phyloP scores from a whole-genome alignment of 1,140 invertebrate species.

The Dufourea novaeangliae region DNA sequence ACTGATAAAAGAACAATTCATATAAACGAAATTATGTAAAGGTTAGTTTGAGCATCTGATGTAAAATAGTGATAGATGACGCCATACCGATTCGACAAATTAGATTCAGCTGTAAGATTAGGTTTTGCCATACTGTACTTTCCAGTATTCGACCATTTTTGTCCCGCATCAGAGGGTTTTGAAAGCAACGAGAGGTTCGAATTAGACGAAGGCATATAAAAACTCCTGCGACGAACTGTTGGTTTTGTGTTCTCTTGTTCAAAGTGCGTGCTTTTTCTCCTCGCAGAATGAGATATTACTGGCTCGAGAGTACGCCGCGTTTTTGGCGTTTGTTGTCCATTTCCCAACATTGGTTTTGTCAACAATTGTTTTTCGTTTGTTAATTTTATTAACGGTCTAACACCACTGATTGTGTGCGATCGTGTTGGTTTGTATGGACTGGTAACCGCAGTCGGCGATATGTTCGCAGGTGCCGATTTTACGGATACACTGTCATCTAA shows the following conservation, averaged over 20 bases:
- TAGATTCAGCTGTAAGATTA: not conserved
- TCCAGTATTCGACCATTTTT: not conserved
- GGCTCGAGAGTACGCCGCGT: not conserved
- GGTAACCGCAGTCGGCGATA: not conserved
- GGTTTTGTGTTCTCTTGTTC: not conserved
- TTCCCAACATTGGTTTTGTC: not conserved
- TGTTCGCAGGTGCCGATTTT: conserved; percentile 10
- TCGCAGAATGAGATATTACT: not conserved
- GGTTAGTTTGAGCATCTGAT: not conserved
- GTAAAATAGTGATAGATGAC: not conserved
- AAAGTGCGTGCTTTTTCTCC: not conserved
- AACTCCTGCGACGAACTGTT: conserved; percentile 1
- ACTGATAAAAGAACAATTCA: not conserved
- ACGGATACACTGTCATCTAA: conserved; percentile 1
- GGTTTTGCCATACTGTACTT: not conserved
- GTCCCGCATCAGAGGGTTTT: not conserved
- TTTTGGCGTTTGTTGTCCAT: not conserved
- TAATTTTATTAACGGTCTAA: not conserved
- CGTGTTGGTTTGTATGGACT: not conserved
- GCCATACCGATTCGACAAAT: not conserved
- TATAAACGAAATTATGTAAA: not conserved
- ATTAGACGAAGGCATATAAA: conserved; percentile 14
- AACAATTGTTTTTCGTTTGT: not conserved
- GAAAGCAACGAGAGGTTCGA: not conserved
- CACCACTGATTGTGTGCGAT: not conserved